phyloP scores from a whole-genome alignment of 1,140 invertebrate species.

The Neodiprion pinetum region DNA sequence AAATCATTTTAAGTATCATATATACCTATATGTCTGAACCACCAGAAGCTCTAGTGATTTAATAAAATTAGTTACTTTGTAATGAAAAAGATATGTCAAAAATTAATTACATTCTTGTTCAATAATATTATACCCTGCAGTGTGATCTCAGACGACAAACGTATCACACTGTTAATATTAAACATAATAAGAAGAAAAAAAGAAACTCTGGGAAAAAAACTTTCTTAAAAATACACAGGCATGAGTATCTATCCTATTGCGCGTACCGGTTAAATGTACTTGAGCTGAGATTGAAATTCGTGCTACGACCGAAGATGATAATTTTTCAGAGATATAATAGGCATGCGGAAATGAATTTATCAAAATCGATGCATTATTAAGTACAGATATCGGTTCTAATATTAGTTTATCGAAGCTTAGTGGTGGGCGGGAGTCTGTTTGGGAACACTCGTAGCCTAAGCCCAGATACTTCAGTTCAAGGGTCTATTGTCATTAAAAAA shows the following conservation, averaged over 20 bases:
- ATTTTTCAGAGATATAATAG: constrained; percentile 21
- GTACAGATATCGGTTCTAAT: constrained; percentile 27
- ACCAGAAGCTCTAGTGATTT: not conserved
- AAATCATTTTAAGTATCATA: not conserved
- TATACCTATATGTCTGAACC: not conserved
- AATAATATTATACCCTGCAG: not conserved
- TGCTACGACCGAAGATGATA: constrained; percentile 12
- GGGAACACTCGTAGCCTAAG: constrained; percentile 45
- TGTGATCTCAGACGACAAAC: not conserved
- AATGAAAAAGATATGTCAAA: not conserved
- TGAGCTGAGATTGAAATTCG: not conserved
- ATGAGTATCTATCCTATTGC: not conserved
- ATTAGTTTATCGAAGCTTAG: constrained; percentile 40
- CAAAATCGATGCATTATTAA: constrained; percentile 30
- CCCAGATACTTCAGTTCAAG: constrained; percentile 46
- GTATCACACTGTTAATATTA: not conserved
- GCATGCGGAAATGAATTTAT: constrained; percentile 3
- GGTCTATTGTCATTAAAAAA: constrained; percentile 48
- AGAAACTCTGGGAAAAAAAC: no score
- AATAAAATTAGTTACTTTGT: not conserved
- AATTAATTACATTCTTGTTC: not conserved
- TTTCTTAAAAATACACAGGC: no score
- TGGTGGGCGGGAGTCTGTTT: constrained; percentile 29
- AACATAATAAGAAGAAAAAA: no score
- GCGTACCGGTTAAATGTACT: not conserved